Evolutionary conservation across 2,797 vertebrate genomes (phyloP), one percentile per base, ranked within the genome.

Genomic region (Cyprinella venusta): DNA sequence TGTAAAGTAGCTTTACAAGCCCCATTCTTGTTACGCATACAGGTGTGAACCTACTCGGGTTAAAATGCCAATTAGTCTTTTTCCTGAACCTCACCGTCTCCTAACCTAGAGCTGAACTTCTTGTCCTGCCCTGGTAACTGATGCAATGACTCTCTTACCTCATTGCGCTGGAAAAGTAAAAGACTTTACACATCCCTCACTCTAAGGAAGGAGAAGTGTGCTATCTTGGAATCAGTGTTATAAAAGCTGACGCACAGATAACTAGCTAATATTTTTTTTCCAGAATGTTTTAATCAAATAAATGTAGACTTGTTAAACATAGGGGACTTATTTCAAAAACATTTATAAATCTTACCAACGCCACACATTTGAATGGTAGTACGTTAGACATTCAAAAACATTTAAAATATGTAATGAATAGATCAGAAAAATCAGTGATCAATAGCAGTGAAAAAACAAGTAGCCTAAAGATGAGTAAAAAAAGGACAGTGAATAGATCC

Each of bases 11-110:
- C 86, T 90, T 88, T 91, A 90, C 87, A 91, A 89, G 87, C 68
- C 79, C 64, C 81, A 69, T 79, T 88, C 74, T 72, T 83, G 85
- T 84, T 84, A 86, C 85, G 71, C 48, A 82, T 82, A 86, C 86
- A 90, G 84, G 86, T 88, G 86, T 88, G 88, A 90, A 90, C 87
- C 82, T 87, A 87, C 76, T 88, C 72, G n/a, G 88, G 90, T 90
- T 90, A 90, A 91, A 88, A 81, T 86, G 85, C 82, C 86, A 90
- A 89, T 89, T 90, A 90, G 89, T 89, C 75, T 80, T 79, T 83
- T 48, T 70, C 68, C 76, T 90, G 83, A 89, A 87, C 72, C 21
- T 86, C 84, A 79, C 67, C 76, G 70, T 83, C 68, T 84, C 26
- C 71, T 88, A 80, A 87, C 86, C 86, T 19, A 76, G 33, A 56